Conservation (phyloP, 2,888 invertebrate species). For the Resseliella maxima region DNA sequence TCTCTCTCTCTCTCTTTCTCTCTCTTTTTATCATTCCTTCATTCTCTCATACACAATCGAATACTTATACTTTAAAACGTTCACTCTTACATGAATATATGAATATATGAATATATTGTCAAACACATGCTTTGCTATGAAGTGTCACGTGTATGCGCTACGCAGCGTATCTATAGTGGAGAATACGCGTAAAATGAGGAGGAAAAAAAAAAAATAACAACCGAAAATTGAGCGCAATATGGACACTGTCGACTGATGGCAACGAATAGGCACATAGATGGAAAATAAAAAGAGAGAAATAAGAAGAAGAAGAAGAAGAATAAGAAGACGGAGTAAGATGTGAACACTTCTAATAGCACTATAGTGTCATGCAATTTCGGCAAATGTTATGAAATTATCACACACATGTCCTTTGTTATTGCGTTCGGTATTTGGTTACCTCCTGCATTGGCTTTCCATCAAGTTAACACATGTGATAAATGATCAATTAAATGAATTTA, state of each 20-base stretch:
- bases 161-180: background rate
- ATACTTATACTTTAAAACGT: too few relatives aligned
- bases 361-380: background rate
- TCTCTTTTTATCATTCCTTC: background rate
- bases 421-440: background rate
- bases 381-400: conserved; percentile 30
- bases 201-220: background rate
- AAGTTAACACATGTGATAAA: too few relatives aligned
- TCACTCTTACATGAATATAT: too few relatives aligned
- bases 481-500: too few relatives aligned
- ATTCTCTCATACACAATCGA: too few relatives aligned
- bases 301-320: conserved; percentile 25
- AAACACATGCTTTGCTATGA: background rate
- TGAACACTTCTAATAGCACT: background rate
- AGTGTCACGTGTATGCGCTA: conserved; percentile 45
- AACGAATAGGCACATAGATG: background rate
- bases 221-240: conserved; percentile 17
- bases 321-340: background rate
- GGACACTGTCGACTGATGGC: background rate
- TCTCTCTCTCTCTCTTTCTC: background rate
- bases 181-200: conserved; percentile 7
- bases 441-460: background rate
- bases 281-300: background rate
- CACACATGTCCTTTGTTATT: background rate
- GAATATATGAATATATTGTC: too few relatives aligned